These are phyloP conservation scores for Phrynosoma blainvillii DNA, from an alignment of 2,113 vertebrate genomes.

Conservation along the genomic window DNA sequence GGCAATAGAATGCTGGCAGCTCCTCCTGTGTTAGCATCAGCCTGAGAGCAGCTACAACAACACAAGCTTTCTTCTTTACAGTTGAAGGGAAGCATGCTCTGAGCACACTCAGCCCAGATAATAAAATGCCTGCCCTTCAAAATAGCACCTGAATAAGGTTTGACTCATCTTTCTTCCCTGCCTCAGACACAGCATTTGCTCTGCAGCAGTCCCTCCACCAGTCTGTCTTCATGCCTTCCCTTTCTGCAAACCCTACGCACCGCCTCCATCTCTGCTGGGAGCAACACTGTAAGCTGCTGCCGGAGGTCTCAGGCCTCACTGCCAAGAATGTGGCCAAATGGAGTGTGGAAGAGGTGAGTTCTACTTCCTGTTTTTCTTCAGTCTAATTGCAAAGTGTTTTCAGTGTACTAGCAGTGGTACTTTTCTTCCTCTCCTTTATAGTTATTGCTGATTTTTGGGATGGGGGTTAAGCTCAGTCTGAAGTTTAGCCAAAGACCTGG, in stretches of 20 bases:
- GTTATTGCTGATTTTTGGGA: neutral
- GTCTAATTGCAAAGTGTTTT: neutral
- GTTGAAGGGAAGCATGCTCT: neutral
- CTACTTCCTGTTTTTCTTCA: neutral
- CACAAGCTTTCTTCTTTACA: slow-evolving; percentile 37
- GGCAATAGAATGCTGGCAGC: slow-evolving; percentile 69
- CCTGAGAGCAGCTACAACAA: slow-evolving; percentile 49
- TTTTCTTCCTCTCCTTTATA: slow-evolving; percentile 30
- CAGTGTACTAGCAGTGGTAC: slow-evolving; percentile 17
- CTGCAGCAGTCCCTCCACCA: slow-evolving; percentile 91
- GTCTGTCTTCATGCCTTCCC: slow-evolving; percentile 88
- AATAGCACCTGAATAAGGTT: slow-evolving; percentile 34
- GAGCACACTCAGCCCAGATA: neutral
- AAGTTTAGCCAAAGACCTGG: slow-evolving; percentile 38
- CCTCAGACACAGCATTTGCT: slow-evolving; percentile 74
- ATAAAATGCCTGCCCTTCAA: slow-evolving; percentile 30
- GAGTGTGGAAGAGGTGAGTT: slow-evolving; percentile 88
- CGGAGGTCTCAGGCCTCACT: slow-evolving; percentile 87
- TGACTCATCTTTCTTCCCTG: slow-evolving; percentile 10
- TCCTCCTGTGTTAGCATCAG: slow-evolving; percentile 61
- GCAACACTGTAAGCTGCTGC: slow-evolving; percentile 90
- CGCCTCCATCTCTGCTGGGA: slow-evolving; percentile 90
- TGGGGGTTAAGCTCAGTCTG: slow-evolving; percentile 22
- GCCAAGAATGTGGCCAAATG: slow-evolving; percentile 89
- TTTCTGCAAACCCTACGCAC: slow-evolving; percentile 81